These are phyloP conservation scores for Entomobrya proxima DNA, from an alignment of 2,888 invertebrate species.

Conservation along the genomic window DNA sequence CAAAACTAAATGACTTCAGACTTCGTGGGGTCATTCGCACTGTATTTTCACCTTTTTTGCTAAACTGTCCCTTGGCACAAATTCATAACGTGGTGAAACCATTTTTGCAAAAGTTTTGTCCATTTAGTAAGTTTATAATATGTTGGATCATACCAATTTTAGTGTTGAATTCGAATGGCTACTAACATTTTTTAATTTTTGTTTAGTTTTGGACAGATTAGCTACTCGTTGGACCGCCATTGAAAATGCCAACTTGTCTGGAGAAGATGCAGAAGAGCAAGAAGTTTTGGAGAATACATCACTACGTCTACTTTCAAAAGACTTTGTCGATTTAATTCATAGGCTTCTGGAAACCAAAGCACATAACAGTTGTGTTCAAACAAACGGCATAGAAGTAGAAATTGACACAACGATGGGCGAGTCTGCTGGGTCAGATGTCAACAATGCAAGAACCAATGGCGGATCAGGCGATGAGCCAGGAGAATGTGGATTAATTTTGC, in stretches of 20 bases:
- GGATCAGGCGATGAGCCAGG: constrained; percentile 66
- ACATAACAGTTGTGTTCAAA: neutral
- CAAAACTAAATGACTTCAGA: constrained; percentile 70
- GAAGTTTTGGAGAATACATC: constrained; percentile 74
- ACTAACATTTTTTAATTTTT: neutral
- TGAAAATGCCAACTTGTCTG: constrained; percentile 55
- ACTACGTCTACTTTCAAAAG: constrained; percentile 70
- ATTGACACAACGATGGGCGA: constrained; percentile 65
- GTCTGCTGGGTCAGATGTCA: neutral
- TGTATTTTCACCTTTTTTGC: constrained; percentile 71
- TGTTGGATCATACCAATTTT: neutral
- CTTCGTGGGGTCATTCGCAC: constrained; percentile 67
- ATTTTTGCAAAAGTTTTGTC: constrained; percentile 72
- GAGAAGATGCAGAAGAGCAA: constrained; percentile 66
- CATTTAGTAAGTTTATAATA: constrained; percentile 71
- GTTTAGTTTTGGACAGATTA: constrained; percentile 70
- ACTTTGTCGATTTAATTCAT: constrained; percentile 72
- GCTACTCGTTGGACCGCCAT: constrained; percentile 70
- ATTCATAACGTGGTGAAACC: constrained; percentile 64
- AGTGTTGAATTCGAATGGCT: neutral
- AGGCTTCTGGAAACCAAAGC: constrained; percentile 66
- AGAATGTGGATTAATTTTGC: constrained; percentile 68
- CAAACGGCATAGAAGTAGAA: constrained; percentile 1
- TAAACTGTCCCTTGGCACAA: constrained; percentile 68
- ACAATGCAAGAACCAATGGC: neutral